Base-by-base conservation (phyloP, 2,797 vertebrate species). In the Somateria mollissima region DNA sequence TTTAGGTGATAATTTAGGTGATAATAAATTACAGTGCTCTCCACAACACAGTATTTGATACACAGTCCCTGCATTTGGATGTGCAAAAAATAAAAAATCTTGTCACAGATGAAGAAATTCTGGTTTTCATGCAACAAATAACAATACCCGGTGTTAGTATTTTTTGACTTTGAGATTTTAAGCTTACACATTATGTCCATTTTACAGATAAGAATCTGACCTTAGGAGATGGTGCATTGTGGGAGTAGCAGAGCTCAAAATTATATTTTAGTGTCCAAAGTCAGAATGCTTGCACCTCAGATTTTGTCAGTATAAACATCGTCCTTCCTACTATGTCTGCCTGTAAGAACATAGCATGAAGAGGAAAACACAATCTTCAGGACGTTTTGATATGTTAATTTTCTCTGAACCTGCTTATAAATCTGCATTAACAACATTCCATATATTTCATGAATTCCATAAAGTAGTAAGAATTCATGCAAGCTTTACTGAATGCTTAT, bases 401-500 rank as follows among this genome's bases (percentile, higher is more conserved):
- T 67, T 82, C 58, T 90, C 76, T 78, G 4, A 12, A 58, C 15
- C 61, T 67, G 45, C 51, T 54, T 51, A 72, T 6, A 94, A 65
- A 83, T 69, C 73, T 78, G 58, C 37, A 60, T 90, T 90, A 86
- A 66, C 76, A 82, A 13, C 36, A 85, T 76, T 49, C 37, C 51
- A 11, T 66, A 0, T 73, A 84, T 61, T 92, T 96, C 51, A 66
- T 36, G 28, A 27, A 88, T 87, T 84, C 72, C 76, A 78, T 72
- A 73, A 93, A 86, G 47, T 0, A 82, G 13, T 49, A 61, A 75
- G 70, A 94, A 87, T 57, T 65, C 70, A 57, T 6, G 25, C 47
- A 90, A 70, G 41, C 36, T 91, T 92, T 76, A 64, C 64, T 56
- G 87, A 86, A 95, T 36, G 47, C 45, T 84, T 70, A 70, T 64